Percentiles rank a stretch among this genome's conserved stretches.
phyloP scores from a whole-genome alignment of 2,888 invertebrate species.

The Brachyopa scutellaris region DNA sequence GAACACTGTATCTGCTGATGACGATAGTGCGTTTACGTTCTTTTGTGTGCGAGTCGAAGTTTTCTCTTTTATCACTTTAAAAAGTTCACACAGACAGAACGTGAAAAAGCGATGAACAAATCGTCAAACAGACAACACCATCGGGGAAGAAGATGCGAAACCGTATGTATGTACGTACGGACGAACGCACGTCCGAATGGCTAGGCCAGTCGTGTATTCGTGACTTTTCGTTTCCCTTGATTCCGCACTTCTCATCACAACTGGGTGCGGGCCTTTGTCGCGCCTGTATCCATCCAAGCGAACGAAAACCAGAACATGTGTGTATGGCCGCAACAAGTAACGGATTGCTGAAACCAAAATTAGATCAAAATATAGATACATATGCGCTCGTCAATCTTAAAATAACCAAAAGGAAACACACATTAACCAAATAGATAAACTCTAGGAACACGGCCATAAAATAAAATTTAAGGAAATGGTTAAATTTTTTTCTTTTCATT shows the following conservation, averaged over 20 bases:
- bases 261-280: slow-evolving; percentile 39
- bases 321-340: slow-evolving; percentile 64
- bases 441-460: slow-evolving; percentile 5
- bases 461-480: slow-evolving; percentile 1
- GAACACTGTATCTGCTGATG: slow-evolving; percentile 7
- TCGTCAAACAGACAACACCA: slow-evolving; percentile 18
- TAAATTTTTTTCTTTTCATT: background rate
- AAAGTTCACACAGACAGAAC: slow-evolving; percentile 23
- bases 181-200: slow-evolving; percentile 39
- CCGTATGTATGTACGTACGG: slow-evolving; percentile 19
- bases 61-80: slow-evolving; percentile 48
- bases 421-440: slow-evolving; percentile 40
- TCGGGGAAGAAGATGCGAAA: slow-evolving; percentile 51
- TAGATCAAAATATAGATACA: slow-evolving; percentile 57
- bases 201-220: slow-evolving; percentile 21
- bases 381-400: slow-evolving; percentile 65
- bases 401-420: slow-evolving; percentile 44
- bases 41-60: slow-evolving; percentile 37
- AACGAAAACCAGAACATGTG: slow-evolving; percentile 43
- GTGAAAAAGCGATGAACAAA: background rate
- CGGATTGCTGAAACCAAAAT: slow-evolving; percentile 67
- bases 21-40: slow-evolving; percentile 27
- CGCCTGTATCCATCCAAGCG: slow-evolving; percentile 25
- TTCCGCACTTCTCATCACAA: slow-evolving; percentile 8
- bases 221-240: slow-evolving; percentile 33